Evolutionary conservation across 2,888 invertebrate genomes (phyloP).

Genomic region (Apomyelois bistriatella): DNA sequence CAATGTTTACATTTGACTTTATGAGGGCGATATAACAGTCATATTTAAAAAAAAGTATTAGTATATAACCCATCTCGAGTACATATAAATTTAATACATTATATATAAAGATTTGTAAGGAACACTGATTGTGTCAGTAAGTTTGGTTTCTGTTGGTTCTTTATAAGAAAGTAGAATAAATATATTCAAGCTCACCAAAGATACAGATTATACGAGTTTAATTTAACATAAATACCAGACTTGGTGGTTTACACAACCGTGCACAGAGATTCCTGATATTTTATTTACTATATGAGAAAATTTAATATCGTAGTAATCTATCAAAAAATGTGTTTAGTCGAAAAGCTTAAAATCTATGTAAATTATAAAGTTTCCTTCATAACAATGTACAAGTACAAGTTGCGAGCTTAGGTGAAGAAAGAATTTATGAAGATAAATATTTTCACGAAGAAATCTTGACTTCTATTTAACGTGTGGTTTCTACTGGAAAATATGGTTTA

Average conservation of each 20-base stretch:
- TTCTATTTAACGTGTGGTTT: slow-evolving; percentile 17
- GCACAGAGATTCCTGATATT: not conserved
- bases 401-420: slow-evolving; percentile 49
- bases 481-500: slow-evolving; percentile 19
- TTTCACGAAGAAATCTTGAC: slow-evolving; percentile 24
- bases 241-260: slow-evolving; percentile 1
- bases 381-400: slow-evolving; percentile 59
- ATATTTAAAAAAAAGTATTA: not conserved
- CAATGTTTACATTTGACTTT: too few relatives aligned
- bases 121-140: not conserved
- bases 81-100: not conserved
- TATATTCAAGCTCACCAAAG: slow-evolving; percentile 1
- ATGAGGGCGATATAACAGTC: too few relatives aligned
- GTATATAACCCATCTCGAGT: not conserved
- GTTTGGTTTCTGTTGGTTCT: not conserved
- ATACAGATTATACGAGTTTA: not conserved
- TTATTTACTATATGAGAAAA: not conserved
- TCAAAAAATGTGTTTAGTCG: not conserved
- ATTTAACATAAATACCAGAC: not conserved
- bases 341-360: not conserved
- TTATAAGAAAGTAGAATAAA: not conserved
- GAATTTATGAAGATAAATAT: slow-evolving; percentile 26
- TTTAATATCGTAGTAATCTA: not conserved
- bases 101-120: not conserved
- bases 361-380: slow-evolving; percentile 28